A percentile compares a stretch with the other conserved stretches of the same genome.
These are phyloP conservation scores for Cherax quadricarinatus DNA, from an alignment of 1,140 invertebrate genomes.

Conservation along the genomic window DNA sequence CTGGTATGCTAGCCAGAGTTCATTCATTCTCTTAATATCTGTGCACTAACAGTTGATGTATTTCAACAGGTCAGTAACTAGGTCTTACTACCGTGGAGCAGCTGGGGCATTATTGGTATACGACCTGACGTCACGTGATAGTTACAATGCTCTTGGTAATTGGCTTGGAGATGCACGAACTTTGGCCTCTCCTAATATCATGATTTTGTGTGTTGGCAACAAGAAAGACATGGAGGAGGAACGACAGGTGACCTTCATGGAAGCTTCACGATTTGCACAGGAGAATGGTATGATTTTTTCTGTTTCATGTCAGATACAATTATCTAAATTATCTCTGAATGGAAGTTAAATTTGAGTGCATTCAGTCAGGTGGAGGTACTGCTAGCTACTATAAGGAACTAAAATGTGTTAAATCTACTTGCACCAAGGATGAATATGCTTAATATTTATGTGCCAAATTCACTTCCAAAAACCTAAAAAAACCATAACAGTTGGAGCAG, in stretches of 20 bases:
- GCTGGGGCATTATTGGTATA: constrained; percentile 89
- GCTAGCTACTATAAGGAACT: too few species aligned
- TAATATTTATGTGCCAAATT: not conserved
- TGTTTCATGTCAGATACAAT: not conserved
- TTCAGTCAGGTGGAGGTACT: not conserved
- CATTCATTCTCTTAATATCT: not conserved
- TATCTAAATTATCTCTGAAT: not conserved
- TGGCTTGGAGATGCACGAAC: constrained; percentile 92
- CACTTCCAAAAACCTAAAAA: too few species aligned
- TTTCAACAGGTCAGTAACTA: constrained; percentile 84
- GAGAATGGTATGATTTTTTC: constrained; percentile 70
- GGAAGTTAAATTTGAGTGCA: not conserved
- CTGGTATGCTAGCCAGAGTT: not conserved
- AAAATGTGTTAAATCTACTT: too few species aligned
- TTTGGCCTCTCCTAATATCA: constrained; percentile 90
- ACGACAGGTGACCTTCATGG: constrained; percentile 87
- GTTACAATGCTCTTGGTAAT: constrained; percentile 87
- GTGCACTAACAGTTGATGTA: not conserved
- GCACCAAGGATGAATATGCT: too few species aligned
- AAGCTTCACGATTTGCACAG: constrained; percentile 82
- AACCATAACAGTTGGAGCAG: too few species aligned
- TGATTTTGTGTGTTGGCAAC: constrained; percentile 88
- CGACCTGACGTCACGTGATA: constrained; percentile 88
- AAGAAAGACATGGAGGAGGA: constrained; percentile 89
- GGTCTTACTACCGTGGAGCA: constrained; percentile 89